Percentiles rank a stretch among this genome's conserved stretches.
Conservation (phyloP, 2,113 vertebrate species). For the Procavia capensis region DNA sequence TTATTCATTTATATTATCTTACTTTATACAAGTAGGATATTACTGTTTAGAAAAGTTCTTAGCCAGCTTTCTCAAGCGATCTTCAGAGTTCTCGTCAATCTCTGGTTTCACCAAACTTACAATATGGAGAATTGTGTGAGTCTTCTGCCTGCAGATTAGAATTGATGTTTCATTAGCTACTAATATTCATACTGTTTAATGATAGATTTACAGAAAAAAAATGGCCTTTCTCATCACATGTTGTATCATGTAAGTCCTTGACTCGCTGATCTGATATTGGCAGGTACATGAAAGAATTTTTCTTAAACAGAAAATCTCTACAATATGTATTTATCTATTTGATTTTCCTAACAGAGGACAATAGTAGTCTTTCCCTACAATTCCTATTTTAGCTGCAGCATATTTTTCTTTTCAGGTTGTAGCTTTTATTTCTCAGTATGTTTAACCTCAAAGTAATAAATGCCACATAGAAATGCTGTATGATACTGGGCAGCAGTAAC, state of each 20-base stretch:
- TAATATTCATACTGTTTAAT: slow-evolving; percentile 32
- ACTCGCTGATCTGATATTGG: background rate
- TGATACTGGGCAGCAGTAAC: background rate
- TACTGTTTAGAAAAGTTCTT: background rate
- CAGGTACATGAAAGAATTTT: background rate
- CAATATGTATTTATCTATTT: background rate
- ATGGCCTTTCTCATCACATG: slow-evolving; percentile 24
- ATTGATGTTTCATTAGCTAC: slow-evolving; percentile 57
- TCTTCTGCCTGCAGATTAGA: slow-evolving; percentile 45
- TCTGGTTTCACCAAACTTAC: background rate
- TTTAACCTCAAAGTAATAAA: slow-evolving; percentile 41
- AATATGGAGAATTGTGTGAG: background rate
- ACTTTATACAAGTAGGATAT: background rate
- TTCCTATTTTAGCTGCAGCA: background rate
- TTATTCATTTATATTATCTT: too few species aligned
- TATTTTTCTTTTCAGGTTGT: background rate
- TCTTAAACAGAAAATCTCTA: slow-evolving; percentile 35
- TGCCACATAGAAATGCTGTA: background rate
- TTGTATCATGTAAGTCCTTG: slow-evolving; percentile 42
- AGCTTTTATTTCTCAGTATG: background rate
- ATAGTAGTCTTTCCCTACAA: background rate
- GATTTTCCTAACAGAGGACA: background rate
- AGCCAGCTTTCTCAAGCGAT: background rate
- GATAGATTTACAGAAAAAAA: slow-evolving; percentile 8
- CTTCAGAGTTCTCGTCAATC: background rate